Evolutionary conservation across 92 coral and sea anemone genomes (phyloP), one percentile per base, ranked within the genome.

Genomic region (Zoanthus solanderi): DNA sequence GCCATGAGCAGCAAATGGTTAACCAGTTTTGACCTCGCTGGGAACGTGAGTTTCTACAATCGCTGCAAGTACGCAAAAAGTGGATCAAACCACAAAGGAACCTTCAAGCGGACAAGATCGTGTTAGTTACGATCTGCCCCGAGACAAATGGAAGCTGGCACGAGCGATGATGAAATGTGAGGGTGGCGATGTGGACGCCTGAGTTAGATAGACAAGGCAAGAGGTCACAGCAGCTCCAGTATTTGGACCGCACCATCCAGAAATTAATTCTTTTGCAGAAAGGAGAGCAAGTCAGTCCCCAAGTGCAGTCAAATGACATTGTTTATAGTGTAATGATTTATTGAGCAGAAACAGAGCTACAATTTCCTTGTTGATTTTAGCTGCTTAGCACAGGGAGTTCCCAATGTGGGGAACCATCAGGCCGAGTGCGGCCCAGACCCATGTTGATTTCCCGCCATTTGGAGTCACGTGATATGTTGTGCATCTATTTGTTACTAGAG

Each of bases 11-110:
- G 28, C 84, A 77, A 53, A 78, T 28, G 23, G 90, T 78, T 32
- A 78, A 87, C 65, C 50, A 87, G 67, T 87, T 87, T 77, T 87
- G 89, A 84, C 29, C 29, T 9, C 78, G 89, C 78, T 87, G 89
- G 89, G 65, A 37, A 60, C 71, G 78, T 17, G 90, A 87, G 60
- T 77, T 77, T 67, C 84, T 87, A 13, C 90, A 87, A 46, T 31
- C 47, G 18, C 57, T 63, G 78, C 83, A 76, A 73, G 56, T 16
- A 30, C 23, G 23, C 23, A 23, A 23, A 23, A 23, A 23, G 23
- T 23, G 23, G 23, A 23, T 23, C 23, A 23, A 23, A 23, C 23
- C 23, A 23, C 82, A 42, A 15, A 54, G 81, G 30, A 85, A 69
- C 66, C 30, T 69, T 4, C 47, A 32, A 0, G 48, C 50, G 12